A percentile compares a stretch with the other conserved stretches of the same genome.
Conservation (phyloP, 2,113 vertebrate species). For the Perca schrenkii region DNA sequence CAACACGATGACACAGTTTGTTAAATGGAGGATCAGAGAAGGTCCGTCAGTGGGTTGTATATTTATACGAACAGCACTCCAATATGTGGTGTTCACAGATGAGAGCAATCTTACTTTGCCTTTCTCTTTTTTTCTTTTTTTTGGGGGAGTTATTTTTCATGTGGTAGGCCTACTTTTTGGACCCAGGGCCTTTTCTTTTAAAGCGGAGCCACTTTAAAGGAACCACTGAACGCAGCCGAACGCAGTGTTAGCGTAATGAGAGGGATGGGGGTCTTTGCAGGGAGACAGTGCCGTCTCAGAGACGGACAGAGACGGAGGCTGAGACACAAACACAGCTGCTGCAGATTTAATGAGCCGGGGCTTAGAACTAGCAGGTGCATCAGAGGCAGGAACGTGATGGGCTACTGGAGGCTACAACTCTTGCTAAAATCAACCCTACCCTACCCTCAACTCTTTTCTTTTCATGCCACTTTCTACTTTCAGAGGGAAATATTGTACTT, state of each 20-base stretch:
- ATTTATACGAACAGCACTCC: neutral
- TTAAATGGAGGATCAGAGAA: neutral
- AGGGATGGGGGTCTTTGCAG: slow-evolving; percentile 31
- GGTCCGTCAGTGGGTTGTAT: slow-evolving; percentile 28
- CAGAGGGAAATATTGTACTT: too few species aligned
- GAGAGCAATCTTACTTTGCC: neutral
- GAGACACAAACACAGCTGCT: slow-evolving; percentile 56
- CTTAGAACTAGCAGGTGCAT: slow-evolving; percentile 20
- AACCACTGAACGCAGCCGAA: slow-evolving; percentile 7
- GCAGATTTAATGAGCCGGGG: slow-evolving; percentile 19
- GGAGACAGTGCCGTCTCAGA: neutral
- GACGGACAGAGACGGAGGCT: neutral
- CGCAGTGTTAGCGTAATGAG: slow-evolving; percentile 29
- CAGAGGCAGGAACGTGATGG: neutral
- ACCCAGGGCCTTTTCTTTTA: slow-evolving; percentile 12
- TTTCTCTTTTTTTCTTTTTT: neutral
- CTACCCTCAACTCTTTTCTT: too few species aligned
- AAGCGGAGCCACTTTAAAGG: slow-evolving; percentile 37
- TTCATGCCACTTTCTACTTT: too few species aligned
- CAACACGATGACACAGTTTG: neutral
- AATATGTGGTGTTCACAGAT: slow-evolving; percentile 13
- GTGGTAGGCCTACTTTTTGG: slow-evolving; percentile 15
- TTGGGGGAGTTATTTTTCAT: slow-evolving; percentile 4
- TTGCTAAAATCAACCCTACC: neutral
- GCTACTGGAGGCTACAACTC: neutral